phyloP scores from a whole-genome alignment of 2,888 invertebrate species.

The Achlya flavicornis region DNA sequence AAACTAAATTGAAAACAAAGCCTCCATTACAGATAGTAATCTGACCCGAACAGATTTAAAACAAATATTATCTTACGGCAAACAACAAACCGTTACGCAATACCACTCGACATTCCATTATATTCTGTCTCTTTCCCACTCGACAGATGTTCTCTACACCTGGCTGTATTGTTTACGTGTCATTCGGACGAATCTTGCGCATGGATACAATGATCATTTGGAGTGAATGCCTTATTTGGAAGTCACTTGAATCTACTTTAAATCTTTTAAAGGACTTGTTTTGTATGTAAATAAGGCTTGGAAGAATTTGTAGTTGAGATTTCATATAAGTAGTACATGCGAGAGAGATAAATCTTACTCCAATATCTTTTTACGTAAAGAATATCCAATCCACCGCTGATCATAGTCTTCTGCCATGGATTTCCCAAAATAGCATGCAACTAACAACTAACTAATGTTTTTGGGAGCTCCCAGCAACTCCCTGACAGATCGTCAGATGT shows the following conservation, averaged over 20 bases:
- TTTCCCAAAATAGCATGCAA: too few relatives aligned
- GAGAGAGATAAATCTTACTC: not conserved
- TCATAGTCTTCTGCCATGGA: too few relatives aligned
- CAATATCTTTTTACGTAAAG: too few relatives aligned
- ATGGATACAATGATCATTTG: not conserved
- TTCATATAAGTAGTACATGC: not conserved
- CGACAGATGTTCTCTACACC: slow-evolving; percentile 33
- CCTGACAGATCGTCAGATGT: too few relatives aligned
- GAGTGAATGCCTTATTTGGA: not conserved
- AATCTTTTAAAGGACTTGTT: not conserved
- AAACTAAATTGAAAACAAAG: not conserved
- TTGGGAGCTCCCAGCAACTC: too few relatives aligned
- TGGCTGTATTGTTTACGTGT: slow-evolving; percentile 22
- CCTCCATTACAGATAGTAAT: not conserved
- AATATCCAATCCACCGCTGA: too few relatives aligned
- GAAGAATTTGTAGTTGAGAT: not conserved
- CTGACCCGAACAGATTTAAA: slow-evolving; percentile 9
- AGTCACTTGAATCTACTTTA: not conserved
- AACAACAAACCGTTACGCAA: slow-evolving; percentile 14
- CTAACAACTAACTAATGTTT: too few relatives aligned
- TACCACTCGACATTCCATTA: slow-evolving; percentile 13
- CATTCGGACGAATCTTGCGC: slow-evolving; percentile 20
- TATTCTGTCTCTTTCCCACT: slow-evolving; percentile 20
- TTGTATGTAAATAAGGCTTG: not conserved
- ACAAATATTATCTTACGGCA: slow-evolving; percentile 9